phyloP scores from a whole-genome alignment of 2,113 vertebrate species.

The Formicarius rufipectus region DNA sequence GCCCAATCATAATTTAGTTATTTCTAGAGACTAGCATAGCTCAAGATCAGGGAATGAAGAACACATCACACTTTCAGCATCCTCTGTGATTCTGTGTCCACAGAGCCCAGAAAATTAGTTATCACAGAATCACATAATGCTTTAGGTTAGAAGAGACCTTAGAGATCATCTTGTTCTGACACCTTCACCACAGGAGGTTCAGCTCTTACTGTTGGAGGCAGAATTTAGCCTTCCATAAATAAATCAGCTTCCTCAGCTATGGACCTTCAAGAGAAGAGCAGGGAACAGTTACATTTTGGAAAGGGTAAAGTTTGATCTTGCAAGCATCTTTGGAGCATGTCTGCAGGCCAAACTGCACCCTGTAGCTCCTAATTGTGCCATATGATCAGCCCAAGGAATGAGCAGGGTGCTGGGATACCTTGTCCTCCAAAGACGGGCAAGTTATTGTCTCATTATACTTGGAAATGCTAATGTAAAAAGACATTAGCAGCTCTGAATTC shows the following conservation, averaged over 20 bases:
- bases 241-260: background rate
- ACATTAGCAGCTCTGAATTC: background rate
- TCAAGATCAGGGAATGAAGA: background rate
- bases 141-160: background rate
- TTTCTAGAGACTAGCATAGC: background rate
- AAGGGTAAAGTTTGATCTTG: background rate
- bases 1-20: background rate
- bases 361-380: background rate
- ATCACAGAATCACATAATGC: background rate
- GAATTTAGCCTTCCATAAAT: background rate
- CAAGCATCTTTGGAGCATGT: rapidly evolving
- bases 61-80: background rate
- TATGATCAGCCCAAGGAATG: background rate
- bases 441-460: background rate
- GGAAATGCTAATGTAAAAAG: background rate
- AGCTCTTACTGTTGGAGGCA: background rate
- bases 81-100: background rate
- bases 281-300: background rate
- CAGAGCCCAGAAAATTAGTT: background rate
- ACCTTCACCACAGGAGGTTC: background rate
- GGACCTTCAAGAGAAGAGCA: background rate
- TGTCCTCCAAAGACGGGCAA: background rate
- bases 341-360: background rate
- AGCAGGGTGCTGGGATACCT: background rate
- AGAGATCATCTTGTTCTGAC: background rate